Evolutionary conservation across 2,113 vertebrate genomes (phyloP).

Genomic region (Pygoscelis antarcticus): DNA sequence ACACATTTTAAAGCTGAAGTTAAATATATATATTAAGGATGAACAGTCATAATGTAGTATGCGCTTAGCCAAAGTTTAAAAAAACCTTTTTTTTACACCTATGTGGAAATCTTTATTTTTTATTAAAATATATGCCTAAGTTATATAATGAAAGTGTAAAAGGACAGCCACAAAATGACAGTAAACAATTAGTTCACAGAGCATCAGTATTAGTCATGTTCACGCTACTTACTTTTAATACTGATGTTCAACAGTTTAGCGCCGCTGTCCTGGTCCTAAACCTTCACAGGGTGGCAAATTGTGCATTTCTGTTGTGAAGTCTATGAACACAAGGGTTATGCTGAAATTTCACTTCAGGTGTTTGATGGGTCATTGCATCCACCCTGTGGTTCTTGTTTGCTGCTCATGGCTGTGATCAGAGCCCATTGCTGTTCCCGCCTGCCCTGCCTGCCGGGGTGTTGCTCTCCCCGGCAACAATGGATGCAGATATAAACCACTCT

Average conservation of each 20-base stretch:
- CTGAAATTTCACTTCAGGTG: not conserved
- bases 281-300: not conserved
- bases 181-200: not conserved
- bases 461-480: not conserved
- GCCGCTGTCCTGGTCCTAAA: not conserved
- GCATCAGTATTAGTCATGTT: not conserved
- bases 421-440: too few relatives aligned
- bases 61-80: not conserved
- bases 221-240: not conserved
- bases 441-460: not conserved
- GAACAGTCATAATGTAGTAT: not conserved
- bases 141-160: not conserved
- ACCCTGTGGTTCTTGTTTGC: not conserved
- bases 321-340: not conserved
- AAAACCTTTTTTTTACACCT: accelerated
- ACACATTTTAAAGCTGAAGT: not conserved
- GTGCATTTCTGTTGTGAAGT: not conserved
- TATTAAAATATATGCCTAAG: not conserved
- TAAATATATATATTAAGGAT: not conserved
- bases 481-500: not conserved
- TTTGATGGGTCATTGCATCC: not conserved
- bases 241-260: not conserved
- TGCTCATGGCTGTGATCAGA: not conserved
- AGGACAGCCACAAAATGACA: not conserved
- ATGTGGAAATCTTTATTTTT: not conserved